Percentiles rank a stretch among this genome's conserved stretches.
Evolutionary conservation across 2,888 invertebrate genomes (phyloP).

Genomic region (Ceratothoa steindachneri): DNA sequence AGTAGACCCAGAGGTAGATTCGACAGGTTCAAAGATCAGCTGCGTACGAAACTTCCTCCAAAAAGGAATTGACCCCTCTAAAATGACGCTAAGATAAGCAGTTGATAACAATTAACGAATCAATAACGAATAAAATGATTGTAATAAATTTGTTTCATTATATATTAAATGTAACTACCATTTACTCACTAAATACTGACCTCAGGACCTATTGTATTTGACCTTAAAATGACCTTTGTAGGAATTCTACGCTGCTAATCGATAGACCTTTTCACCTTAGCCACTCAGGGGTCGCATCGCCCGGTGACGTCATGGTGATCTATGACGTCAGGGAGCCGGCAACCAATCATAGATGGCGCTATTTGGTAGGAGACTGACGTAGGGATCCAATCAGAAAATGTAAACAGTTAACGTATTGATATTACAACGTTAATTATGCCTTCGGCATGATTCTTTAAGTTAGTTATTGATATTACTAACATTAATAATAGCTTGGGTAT

Average conservation of each 20-base stretch:
- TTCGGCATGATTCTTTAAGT: too few relatives aligned
- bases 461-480: too few relatives aligned
- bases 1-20: background rate
- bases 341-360: slow-evolving; percentile 17
- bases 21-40: background rate
- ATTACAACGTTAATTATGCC: too few relatives aligned
- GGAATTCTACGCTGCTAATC: slow-evolving; percentile 23
- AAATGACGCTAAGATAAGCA: background rate
- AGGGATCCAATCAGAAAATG: background rate
- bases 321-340: slow-evolving; percentile 23
- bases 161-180: background rate
- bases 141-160: background rate
- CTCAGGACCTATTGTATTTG: background rate
- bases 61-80: too few relatives aligned
- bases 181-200: background rate
- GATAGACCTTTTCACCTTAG: slow-evolving; percentile 47
- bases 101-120: background rate
- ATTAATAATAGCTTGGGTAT: too few relatives aligned
- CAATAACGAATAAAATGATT: background rate
- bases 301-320: slow-evolving; percentile 29
- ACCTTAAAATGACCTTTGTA: slow-evolving; percentile 14
- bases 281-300: slow-evolving; percentile 35
- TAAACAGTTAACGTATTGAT: too few relatives aligned
- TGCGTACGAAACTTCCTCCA: background rate
- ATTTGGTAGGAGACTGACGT: background rate